These are phyloP conservation scores for Misgurnus anguillicaudatus DNA, from an alignment of 2,113 vertebrate species.

Conservation along the genomic window DNA sequence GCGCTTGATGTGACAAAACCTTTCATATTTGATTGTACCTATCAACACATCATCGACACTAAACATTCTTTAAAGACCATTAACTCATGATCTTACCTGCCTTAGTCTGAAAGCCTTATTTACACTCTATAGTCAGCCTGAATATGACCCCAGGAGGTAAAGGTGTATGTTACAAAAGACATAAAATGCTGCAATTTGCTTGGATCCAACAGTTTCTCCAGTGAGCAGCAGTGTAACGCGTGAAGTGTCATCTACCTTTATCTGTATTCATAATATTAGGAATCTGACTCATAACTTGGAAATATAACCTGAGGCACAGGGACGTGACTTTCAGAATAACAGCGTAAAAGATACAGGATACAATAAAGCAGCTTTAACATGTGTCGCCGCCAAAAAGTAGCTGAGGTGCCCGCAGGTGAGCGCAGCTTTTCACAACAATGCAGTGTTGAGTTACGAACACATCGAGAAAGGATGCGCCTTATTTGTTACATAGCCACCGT, in stretches of 20 bases:
- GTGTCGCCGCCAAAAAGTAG: constrained; percentile 61
- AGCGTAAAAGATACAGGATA: constrained; percentile 54
- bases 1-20: constrained; percentile 23
- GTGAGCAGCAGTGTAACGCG: not conserved
- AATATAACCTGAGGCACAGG: constrained; percentile 29
- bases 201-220: not conserved
- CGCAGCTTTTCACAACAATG: constrained; percentile 59
- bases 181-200: not conserved
- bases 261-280: constrained; percentile 4
- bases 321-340: constrained; percentile 50
- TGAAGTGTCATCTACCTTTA: constrained; percentile 17
- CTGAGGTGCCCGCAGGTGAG: constrained; percentile 58
- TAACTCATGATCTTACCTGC: constrained; percentile 3
- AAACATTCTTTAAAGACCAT: constrained; percentile 16
- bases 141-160: not conserved
- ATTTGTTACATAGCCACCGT: constrained; percentile 60
- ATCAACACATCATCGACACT: constrained; percentile 16
- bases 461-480: constrained; percentile 44
- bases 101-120: not conserved
- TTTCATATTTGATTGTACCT: constrained; percentile 11
- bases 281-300: constrained; percentile 46
- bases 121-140: not conserved
- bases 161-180: no score
- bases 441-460: constrained; percentile 52
- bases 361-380: constrained; percentile 62